Evolutionary conservation across 1,140 invertebrate species (phyloP).

Genomic region (Drosophila sproati): DNA sequence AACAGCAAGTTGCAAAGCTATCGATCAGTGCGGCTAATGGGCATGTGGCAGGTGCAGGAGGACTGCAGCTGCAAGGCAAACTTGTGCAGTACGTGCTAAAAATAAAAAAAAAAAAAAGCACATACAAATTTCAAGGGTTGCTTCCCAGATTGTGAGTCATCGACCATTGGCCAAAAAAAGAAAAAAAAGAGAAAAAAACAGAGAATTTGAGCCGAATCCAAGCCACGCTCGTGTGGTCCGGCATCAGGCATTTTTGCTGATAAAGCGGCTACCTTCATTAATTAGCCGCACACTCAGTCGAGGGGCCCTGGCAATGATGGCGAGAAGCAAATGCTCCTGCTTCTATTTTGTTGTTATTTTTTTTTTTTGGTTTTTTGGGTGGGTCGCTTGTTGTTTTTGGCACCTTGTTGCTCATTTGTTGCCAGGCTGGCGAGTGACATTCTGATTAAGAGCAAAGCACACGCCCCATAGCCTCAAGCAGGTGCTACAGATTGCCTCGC

Average conservation of each 20-base stretch:
- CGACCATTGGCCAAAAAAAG: not conserved
- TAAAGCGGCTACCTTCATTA: slow-evolving; percentile 68
- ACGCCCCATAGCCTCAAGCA: slow-evolving; percentile 47
- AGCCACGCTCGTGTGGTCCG: slow-evolving; percentile 59
- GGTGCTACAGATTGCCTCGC: slow-evolving; percentile 25
- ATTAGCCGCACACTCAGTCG: slow-evolving; percentile 54
- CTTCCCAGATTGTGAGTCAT: slow-evolving; percentile 44
- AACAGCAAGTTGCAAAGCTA: slow-evolving; percentile 39
- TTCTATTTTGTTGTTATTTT: slow-evolving; percentile 2
- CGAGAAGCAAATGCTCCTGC: not conserved
- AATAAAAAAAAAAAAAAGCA: slow-evolving; percentile 5
- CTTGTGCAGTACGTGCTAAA: slow-evolving; percentile 55
- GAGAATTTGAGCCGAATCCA: slow-evolving; percentile 2
- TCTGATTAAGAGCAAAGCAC: slow-evolving; percentile 70
- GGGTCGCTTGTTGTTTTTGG: slow-evolving; percentile 20
- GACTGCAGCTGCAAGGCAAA: slow-evolving; percentile 44
- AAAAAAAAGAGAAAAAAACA: not conserved
- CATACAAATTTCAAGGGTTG: slow-evolving; percentile 15
- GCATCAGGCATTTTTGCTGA: slow-evolving; percentile 30
- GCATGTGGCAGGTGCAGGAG: slow-evolving; percentile 53
- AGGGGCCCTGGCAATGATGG: not conserved
- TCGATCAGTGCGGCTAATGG: slow-evolving; percentile 63
- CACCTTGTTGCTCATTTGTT: slow-evolving; percentile 67
- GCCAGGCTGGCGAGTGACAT: slow-evolving; percentile 58
- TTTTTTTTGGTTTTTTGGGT: not conserved